phyloP scores from a whole-genome alignment of 2,888 invertebrate genomes.

The Cryptosula pallasiana region DNA sequence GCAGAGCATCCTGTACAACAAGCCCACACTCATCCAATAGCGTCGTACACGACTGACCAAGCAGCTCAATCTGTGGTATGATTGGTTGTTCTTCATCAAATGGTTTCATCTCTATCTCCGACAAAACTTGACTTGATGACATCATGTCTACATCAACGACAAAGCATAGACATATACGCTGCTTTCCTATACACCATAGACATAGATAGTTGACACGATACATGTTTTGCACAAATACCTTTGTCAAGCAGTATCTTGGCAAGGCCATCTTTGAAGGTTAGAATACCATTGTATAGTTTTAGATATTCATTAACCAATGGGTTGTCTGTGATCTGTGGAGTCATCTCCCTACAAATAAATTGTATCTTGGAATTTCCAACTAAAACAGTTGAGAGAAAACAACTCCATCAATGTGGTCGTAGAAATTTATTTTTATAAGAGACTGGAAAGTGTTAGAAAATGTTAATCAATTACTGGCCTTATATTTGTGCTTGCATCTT shows the following conservation, averaged over 20 bases:
- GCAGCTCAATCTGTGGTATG: constrained; percentile 41
- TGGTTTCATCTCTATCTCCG: constrained; percentile 38
- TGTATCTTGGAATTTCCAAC: no score
- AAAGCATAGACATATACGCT: no score
- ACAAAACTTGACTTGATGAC: constrained; percentile 40
- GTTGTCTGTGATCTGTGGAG: constrained; percentile 34
- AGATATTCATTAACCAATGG: constrained; percentile 42
- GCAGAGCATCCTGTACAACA: background rate
- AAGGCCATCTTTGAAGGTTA: constrained; percentile 41
- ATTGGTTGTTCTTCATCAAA: constrained; percentile 38
- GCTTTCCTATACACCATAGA: no score
- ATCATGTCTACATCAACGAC: constrained; percentile 45
- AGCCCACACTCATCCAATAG: constrained; percentile 12
- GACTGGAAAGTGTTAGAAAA: no score
- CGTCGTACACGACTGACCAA: constrained; percentile 27
- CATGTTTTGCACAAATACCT: constrained; percentile 36
- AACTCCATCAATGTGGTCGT: no score
- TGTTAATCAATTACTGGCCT: no score
- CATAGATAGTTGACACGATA: no score
- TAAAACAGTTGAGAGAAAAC: no score
- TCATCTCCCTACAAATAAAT: constrained; percentile 31
- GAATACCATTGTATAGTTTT: constrained; percentile 37
- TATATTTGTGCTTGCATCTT: no score
- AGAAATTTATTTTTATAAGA: no score
- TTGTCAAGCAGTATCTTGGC: constrained; percentile 40